Base-by-base conservation (phyloP, 1,140 invertebrate species). In the Thaumetopoea pityocampa region DNA sequence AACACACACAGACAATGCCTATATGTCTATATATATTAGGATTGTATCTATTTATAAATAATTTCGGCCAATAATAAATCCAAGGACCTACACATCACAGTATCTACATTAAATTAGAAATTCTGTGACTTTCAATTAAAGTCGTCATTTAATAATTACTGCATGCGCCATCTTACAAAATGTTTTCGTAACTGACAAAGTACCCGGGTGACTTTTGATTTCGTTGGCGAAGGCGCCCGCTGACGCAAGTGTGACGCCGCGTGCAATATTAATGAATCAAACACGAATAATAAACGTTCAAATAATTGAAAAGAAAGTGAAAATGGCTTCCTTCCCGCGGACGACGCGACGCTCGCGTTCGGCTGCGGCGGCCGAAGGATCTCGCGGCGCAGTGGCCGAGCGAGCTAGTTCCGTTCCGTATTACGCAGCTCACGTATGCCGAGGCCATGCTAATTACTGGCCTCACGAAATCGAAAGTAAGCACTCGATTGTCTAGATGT, bases 401-500 rank as follows among this genome's bases (percentile, higher is more conserved):
- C 27, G 37, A 32, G 48, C 55, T 36, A 73, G 73, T 77, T 79
- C 74, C 71, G 74, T 63, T 67, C 64, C 72, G 70, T 63, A 55
- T 76, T 69, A 68, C 67, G 72, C 68, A 53, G 60, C 48, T 35
- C 69, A 67, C 72, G 70, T 73, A 70, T 60, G 64, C 51, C 67
- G 67, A 69, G 71, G 63, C 67, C 76, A 74, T 80, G 67, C 67
- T 80, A 83, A 80, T 79, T 74, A 71, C 37, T 49, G 51, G 57
- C 62, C 66, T 78, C 76, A 77, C 79, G 76, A 83, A 80, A 83
- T 73, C 70, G 76, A 83, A 82, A 80, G 78, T 78, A 70, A 52
- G 27, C 30, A 41, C 45, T 49, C 38, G 40, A 44, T 60, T 56
- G 63, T 61, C 60, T 67, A 65, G 51, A 67, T 77, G 54, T 72